Base-by-base conservation (phyloP, 2,113 vertebrate species). In the Balaeniceps rex region DNA sequence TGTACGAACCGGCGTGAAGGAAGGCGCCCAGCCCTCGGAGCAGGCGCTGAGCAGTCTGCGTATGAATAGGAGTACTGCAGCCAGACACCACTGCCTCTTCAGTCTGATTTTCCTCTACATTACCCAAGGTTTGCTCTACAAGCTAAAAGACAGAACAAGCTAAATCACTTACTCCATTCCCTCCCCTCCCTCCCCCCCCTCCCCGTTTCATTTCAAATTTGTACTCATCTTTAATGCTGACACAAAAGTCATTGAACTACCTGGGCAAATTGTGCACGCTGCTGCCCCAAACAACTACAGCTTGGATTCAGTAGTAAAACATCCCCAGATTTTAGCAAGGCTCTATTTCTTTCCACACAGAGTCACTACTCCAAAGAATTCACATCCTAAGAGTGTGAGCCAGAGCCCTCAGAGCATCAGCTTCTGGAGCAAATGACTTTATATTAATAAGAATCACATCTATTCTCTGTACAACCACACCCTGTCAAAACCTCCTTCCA, bases 251-350 rank as follows among this genome's bases (percentile, higher is more conserved):
- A 46, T 4, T 14, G 28, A 94, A 34, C 65, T 44, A 60, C 28
- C 14, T 4, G 18, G 34, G 10, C 42, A 51, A 81, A 17, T 25
- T 28, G n/a, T 7, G 0, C 9, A 3, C 1, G 2, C 17, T 55
- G 22, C 71, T 74, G 49, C n/a, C 26, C 42, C 6, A 26, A 64
- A 38, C 31, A n/a, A 33, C 7, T 4, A 21, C 33, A 84, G 63
- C 18, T 47, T 76, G 29, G 17, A 44, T 31, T 76, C 65, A 21
- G 58, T 3, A 82, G n/a, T 17, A 72, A 83, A 87, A 61, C 17
- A 57, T 19, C 12, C 11, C 26, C 44, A 5, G 1, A 42, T 38
- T 83, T 54, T 25, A 57, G 58, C 25, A 83, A 68, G 29, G 11
- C 33, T 71, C 17, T 74, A 3, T 68, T 83, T 84, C 19, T 69